These are phyloP conservation scores for Myanophis thanlyinensis DNA, from an alignment of 2,113 vertebrate species.

Conservation along the genomic window DNA sequence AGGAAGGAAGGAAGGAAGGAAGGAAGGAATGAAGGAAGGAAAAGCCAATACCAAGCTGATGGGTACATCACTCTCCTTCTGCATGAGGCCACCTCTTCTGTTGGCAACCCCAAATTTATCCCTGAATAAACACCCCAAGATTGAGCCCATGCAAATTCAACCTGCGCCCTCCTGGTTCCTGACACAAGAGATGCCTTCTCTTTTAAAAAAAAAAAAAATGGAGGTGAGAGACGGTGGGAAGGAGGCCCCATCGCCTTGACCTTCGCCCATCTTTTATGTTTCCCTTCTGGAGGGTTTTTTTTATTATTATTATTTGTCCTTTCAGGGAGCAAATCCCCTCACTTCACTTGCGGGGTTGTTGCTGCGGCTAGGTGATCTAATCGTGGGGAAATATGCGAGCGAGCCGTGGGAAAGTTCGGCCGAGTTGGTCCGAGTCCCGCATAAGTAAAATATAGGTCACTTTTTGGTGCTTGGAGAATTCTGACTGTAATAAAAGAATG, in stretches of 20 bases:
- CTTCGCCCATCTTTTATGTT: neutral
- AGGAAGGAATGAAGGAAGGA: neutral
- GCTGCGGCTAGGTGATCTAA: slow-evolving; percentile 29
- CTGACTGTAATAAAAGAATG: slow-evolving; percentile 26
- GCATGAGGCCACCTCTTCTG: neutral
- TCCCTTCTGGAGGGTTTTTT: neutral
- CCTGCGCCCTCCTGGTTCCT: neutral
- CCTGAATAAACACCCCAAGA: neutral
- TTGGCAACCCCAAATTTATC: neutral
- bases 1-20: neutral
- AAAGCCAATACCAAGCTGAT: neutral
- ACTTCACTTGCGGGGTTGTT: neutral
- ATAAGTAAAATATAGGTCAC: slow-evolving; percentile 51
- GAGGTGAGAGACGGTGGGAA: neutral
- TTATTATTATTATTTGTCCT: neutral
- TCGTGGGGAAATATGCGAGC: slow-evolving; percentile 6
- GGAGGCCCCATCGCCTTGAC: neutral
- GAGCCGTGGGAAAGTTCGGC: slow-evolving; percentile 55
- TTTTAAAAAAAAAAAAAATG: no score
- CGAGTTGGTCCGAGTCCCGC: slow-evolving; percentile 24
- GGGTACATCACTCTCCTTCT: neutral
- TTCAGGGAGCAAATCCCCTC: neutral
- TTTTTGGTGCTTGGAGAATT: slow-evolving; percentile 35
- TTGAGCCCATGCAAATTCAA: neutral
- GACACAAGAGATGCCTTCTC: neutral